Percentiles rank a stretch among this genome's conserved stretches.
Evolutionary conservation across 2,888 invertebrate genomes (phyloP).

Genomic region (Meteorus cinctellus): DNA sequence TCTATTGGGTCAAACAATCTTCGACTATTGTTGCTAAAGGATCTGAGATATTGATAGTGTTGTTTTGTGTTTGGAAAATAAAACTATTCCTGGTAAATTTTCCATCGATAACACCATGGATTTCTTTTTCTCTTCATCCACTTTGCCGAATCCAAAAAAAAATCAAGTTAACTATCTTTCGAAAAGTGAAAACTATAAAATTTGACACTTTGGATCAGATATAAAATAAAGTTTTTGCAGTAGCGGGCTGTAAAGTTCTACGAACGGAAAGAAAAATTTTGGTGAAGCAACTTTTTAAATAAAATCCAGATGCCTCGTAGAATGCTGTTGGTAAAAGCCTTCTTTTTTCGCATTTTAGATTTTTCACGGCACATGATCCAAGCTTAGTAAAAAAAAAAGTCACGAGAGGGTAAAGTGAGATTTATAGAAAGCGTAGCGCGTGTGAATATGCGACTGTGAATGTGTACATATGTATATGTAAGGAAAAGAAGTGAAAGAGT

Average conservation of each 20-base stretch:
- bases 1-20: conserved; percentile 21
- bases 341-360: conserved; percentile 32
- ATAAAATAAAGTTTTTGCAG: conserved; percentile 16
- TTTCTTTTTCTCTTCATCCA: neutral
- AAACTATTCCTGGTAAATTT: neutral
- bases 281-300: conserved; percentile 37
- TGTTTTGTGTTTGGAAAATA: neutral
- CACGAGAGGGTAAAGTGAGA: conserved; percentile 31
- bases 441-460: neutral
- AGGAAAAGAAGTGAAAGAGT: conserved; percentile 26
- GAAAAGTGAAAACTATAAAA: conserved; percentile 3
- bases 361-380: conserved; percentile 28
- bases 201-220: conserved; percentile 30
- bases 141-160: neutral
- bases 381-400: conserved; percentile 24
- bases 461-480: neutral
- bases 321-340: conserved; percentile 12
- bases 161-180: neutral
- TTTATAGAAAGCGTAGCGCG: conserved; percentile 24
- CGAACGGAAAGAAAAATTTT: conserved; percentile 31
- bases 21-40: neutral
- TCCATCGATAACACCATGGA: neutral
- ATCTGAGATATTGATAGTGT: conserved; percentile 20
- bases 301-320: conserved; percentile 35
- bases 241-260: conserved; percentile 10